A percentile compares a stretch with the other conserved stretches of the same genome.
These are phyloP conservation scores for Ornithoptera alexandrae DNA, from an alignment of 2,888 invertebrate species.

Conservation along the genomic window DNA sequence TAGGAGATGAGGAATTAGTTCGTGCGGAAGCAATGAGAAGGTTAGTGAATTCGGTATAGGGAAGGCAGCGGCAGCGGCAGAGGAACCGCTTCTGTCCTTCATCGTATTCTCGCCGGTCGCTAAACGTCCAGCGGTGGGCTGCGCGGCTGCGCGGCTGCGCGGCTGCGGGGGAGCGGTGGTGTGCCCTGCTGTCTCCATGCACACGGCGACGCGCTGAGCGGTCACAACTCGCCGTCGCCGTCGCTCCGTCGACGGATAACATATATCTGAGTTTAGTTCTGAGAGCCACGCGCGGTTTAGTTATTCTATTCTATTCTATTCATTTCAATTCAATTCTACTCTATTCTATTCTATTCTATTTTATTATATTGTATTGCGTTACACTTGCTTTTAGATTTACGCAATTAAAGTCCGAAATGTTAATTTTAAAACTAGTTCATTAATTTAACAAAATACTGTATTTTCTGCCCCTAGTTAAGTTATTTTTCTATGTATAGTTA, in stretches of 20 bases:
- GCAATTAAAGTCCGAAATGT: constrained; percentile 72
- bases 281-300: constrained; percentile 68
- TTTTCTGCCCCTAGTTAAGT: constrained; percentile 78
- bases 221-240: constrained; percentile 39
- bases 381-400: constrained; percentile 72
- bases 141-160: constrained; percentile 62
- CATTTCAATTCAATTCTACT: too few relatives aligned
- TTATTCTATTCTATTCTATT: constrained; percentile 43
- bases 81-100: constrained; percentile 49
- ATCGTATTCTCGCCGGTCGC: constrained; percentile 63
- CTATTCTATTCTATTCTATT: too few relatives aligned
- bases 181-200: constrained; percentile 42
- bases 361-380: constrained; percentile 41
- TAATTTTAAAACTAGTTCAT: constrained; percentile 68
- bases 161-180: constrained; percentile 49
- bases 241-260: constrained; percentile 42
- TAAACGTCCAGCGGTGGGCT: constrained; percentile 61
- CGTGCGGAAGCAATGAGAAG: constrained; percentile 71
- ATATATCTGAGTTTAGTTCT: constrained; percentile 52
- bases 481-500: constrained; percentile 80
- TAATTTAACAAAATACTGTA: constrained; percentile 78
- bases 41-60: constrained; percentile 74
- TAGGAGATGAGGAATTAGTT: constrained; percentile 55
- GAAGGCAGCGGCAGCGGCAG: constrained; percentile 51
- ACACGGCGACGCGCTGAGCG: constrained; percentile 33